Percentiles rank a stretch among this genome's conserved stretches.
phyloP scores from a whole-genome alignment of 2,113 vertebrate genomes.

The Illadopsis cleaveri region DNA sequence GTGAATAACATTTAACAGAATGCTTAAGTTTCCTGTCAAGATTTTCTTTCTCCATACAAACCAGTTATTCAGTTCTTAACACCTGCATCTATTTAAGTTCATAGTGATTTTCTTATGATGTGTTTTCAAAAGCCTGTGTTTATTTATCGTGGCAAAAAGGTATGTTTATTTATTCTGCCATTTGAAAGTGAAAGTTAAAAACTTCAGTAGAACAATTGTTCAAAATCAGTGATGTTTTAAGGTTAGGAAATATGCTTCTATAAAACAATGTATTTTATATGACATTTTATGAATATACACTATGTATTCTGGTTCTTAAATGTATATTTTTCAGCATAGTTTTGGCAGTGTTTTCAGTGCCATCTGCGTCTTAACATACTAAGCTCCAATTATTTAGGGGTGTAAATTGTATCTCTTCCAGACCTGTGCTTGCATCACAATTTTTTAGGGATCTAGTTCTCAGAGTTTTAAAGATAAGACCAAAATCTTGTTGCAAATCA shows the following conservation, averaged over 20 bases:
- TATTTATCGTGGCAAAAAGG: not conserved
- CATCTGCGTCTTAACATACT: not conserved
- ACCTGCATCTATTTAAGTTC: not conserved
- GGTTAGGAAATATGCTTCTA: not conserved
- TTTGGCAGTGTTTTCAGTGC: not conserved
- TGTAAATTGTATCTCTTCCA: not conserved
- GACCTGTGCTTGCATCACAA: not conserved
- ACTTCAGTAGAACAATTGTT: not conserved
- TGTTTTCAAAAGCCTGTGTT: not conserved
- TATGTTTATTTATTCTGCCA: not conserved
- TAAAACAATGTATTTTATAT: not conserved
- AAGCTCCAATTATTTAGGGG: not conserved
- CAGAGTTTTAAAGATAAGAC: not conserved
- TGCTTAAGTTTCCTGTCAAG: not conserved
- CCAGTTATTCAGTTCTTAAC: not conserved
- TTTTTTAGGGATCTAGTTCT: not conserved
- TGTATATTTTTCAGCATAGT: not conserved
- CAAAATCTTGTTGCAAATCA: not conserved
- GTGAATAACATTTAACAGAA: slow-evolving; percentile 21
- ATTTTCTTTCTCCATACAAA: not conserved
- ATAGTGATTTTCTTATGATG: not conserved
- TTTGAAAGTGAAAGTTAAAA: not conserved
- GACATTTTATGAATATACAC: not conserved
- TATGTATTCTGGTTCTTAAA: not conserved
- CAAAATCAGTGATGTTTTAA: not conserved